Evolutionary conservation across 2,113 vertebrate genomes (phyloP), one percentile per base, ranked within the genome.

Genomic region (Odontophorus gujanensis): DNA sequence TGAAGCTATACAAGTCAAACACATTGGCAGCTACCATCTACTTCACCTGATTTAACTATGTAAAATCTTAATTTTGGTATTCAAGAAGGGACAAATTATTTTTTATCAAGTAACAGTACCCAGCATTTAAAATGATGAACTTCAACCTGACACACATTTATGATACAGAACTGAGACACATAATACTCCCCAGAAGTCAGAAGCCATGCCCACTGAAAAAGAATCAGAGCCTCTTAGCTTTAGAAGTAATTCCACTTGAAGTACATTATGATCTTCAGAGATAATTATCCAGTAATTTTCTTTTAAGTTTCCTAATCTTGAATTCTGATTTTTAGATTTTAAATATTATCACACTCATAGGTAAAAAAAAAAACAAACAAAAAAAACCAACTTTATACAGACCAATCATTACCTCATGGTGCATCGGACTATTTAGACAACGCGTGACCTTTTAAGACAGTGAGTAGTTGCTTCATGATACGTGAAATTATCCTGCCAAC

Each of bases 181-280:
- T 15, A 63, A 58, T 17, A 85, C 15, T 47, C 7, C 51, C 19
- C 0, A 2, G 16, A 0, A 6, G 9, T n/a, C 34, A 59, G 57
- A 93, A 67, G 47, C 32, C 18, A 22, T 1, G 16, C 4, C 57
- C 1, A 1, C 19, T 57, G 16, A 21, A 20, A 24, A 81, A 86
- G 4, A 24, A 68, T n/a, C 21, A 18, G 2, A 82, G 38, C 18
- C 24, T 75, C 48, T 30, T 75, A 32, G 19, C 25, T 81, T 9
- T 38, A n/a, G 11, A 5, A 81, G 32, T 38, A 18, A 30, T 84
- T 63, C 14, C n/a, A 57, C 21, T 57, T 89, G n/a, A 82, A 58
- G 24, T 21, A 61, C 16, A 6, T 24, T 47, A 11, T 4, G 4
- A 88, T 81, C 53, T 81, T 76, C n/a, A 80, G 30, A 59, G 24